phyloP scores from a whole-genome alignment of 1,140 invertebrate genomes.

The Chrysopa pallens region DNA sequence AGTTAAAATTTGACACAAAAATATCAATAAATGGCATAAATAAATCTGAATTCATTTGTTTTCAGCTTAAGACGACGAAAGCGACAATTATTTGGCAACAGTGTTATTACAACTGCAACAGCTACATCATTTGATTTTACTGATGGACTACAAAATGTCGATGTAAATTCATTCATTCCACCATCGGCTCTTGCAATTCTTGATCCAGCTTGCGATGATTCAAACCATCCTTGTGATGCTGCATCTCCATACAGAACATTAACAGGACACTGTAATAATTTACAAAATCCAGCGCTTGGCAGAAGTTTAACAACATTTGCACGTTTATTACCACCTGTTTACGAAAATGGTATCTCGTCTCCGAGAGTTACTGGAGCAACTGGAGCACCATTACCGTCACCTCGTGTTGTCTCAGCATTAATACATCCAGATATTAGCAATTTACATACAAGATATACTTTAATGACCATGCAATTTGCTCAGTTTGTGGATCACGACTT shows the following conservation, averaged over 20 bases:
- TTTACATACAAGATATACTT: constrained; percentile 67
- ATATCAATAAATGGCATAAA: too few relatives aligned
- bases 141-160: constrained; percentile 54
- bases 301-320: constrained; percentile 75
- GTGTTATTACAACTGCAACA: constrained; percentile 28
- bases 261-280: constrained; percentile 83
- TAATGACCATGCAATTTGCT: constrained; percentile 87
- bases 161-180: constrained; percentile 36
- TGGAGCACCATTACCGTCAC: constrained; percentile 57
- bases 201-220: constrained; percentile 39
- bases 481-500: constrained; percentile 86
- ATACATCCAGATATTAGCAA: constrained; percentile 82
- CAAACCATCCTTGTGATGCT: constrained; percentile 53
- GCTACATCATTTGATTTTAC: constrained; percentile 47
- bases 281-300: constrained; percentile 67
- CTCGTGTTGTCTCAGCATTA: constrained; percentile 62
- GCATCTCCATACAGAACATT: constrained; percentile 61
- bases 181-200: constrained; percentile 15
- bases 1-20: too few relatives aligned
- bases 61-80: constrained; percentile 35
- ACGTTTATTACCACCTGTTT: constrained; percentile 64
- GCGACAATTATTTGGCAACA: constrained; percentile 51
- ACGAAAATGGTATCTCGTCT: constrained; percentile 76
- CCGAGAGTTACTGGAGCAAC: constrained; percentile 54
- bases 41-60: constrained; percentile 2